Base-by-base conservation (phyloP, 2,888 invertebrate species). In the Aspidiotus destructor region DNA sequence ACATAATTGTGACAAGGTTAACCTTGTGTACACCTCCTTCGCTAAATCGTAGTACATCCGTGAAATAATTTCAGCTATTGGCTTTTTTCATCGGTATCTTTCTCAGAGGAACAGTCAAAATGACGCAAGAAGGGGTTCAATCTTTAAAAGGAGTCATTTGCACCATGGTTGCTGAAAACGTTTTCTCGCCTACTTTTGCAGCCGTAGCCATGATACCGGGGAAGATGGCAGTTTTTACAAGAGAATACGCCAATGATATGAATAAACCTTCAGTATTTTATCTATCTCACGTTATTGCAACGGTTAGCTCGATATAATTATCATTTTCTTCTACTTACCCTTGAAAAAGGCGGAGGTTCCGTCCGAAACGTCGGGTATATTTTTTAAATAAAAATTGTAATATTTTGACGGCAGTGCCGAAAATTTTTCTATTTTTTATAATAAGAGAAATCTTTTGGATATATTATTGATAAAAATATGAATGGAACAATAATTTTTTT, bases 151-250 rank as follows among this genome's bases (percentile, higher is more conserved):
- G 94, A 7, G 88, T 88, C 0, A 79, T 94, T 8, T 94, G 93
- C 77, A 86, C 92, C 73, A 84, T 93, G 77, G 89, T 92, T 57
- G 86, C 90, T 0, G 93, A 95, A 80, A 90, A 92, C 75, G 90
- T 92, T 0, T 95, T 94, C 78, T 85, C 86, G 68, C 92, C 92
- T 0, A 89, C 95, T 87, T 95, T 95, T 77, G 87, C 91, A 0
- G 89, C 92, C 0, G 80, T 96, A 54, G 85, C 89, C 73, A 83
- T 89, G 74, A 90, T 93, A 75, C 92, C 92, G 0, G 84, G 85
- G 73, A 84, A 85, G 75, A 84, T 90, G 71, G 92, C 93, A 0
- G 78, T 93, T 58, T 86, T 94, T 74, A 79, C 87, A 53, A 80
- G 94, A 70, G 94, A 94, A 76, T 83, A 89, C 71, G 84, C 86